Evolutionary conservation across 2,888 invertebrate genomes (phyloP).

Genomic region (Pristionchus exspectatus): DNA sequence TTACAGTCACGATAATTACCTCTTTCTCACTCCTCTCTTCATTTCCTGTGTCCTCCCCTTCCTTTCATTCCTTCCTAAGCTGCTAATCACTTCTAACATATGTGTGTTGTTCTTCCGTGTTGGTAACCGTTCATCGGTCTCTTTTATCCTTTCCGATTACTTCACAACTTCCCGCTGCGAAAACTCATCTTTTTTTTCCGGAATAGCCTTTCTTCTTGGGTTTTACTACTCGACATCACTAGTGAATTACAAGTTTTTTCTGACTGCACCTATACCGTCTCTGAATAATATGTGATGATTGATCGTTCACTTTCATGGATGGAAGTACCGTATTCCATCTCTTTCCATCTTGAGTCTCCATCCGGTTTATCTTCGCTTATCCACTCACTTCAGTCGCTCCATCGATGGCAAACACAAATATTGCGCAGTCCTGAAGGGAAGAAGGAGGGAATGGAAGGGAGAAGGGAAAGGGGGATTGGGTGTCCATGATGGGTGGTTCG

Average conservation of each 20-base stretch:
- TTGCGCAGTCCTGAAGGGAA: conserved; percentile 30
- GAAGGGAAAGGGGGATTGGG: conserved; percentile 23
- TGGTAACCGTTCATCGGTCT: conserved; percentile 40
- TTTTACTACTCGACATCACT: no score
- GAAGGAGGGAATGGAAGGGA: conserved; percentile 2
- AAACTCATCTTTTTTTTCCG: background rate
- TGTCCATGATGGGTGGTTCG: conserved; percentile 19
- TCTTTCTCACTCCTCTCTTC: conserved; percentile 46
- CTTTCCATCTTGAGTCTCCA: background rate
- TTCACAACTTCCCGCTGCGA: conserved; percentile 40
- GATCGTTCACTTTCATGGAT: background rate
- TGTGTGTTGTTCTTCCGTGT: conserved; percentile 36
- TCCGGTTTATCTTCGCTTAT: conserved; percentile 47
- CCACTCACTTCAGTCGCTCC: conserved; percentile 41
- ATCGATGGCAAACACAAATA: conserved; percentile 30
- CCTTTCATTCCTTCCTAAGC: conserved; percentile 38
- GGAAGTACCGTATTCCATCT: background rate
- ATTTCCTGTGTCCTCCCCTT: conserved; percentile 2
- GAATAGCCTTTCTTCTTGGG: background rate
- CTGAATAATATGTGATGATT: background rate
- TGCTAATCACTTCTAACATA: conserved; percentile 52
- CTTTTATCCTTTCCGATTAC: background rate
- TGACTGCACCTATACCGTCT: background rate
- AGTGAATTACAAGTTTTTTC: no score
- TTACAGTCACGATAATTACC: conserved; percentile 25